Evolutionary conservation across 2,888 invertebrate genomes (phyloP), one percentile per base, ranked within the genome.

Genomic region (Protonemura montana): DNA sequence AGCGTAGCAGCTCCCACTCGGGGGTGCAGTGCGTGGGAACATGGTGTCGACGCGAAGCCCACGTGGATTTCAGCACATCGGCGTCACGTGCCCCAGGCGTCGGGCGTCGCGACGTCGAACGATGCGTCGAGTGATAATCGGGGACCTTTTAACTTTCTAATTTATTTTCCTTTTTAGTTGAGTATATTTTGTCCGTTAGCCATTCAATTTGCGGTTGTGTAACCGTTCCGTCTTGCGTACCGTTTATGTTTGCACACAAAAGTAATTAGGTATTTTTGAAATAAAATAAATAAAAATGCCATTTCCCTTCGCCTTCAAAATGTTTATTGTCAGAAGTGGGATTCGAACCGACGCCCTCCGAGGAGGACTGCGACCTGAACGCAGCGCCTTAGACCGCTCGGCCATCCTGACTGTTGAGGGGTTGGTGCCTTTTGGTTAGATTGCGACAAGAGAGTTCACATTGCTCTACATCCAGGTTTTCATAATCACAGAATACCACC

Each of bases 291-390:
- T n/a, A n/a, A n/a, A n/a, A n/a, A n/a, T n/a, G n/a, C n/a, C n/a
- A n/a, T n/a, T n/a, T n/a, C n/a, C n/a, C n/a, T n/a, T n/a, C n/a
- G n/a, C n/a, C n/a, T n/a, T n/a, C n/a, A n/a, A n/a, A n/a, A n/a
- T n/a, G n/a, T n/a, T n/a, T 77, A 77, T 80, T 81, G 81, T 81
- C 81, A 81, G 81, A 81, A 81, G 81, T 81, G 81, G 81, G 81
- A 81, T 81, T 81, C 81, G 81, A 81, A 81, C 81, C 81, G 30
- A 81, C 81, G 81, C 81, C 81, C 81, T 30, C 81, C 28, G 81
- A 81, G 30, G 81, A 30, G 81, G 81, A 27, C 81, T 81, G 81
- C 81, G 81, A 27, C 81, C 81, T 81, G 81, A 81, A 81, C 81
- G 81, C 81, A 81, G 81, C 81, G 81, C 81, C 81, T 81, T 81